Evolutionary conservation across 2,888 invertebrate genomes (phyloP), one percentile per base, ranked within the genome.

Genomic region (Chesias legatella): DNA sequence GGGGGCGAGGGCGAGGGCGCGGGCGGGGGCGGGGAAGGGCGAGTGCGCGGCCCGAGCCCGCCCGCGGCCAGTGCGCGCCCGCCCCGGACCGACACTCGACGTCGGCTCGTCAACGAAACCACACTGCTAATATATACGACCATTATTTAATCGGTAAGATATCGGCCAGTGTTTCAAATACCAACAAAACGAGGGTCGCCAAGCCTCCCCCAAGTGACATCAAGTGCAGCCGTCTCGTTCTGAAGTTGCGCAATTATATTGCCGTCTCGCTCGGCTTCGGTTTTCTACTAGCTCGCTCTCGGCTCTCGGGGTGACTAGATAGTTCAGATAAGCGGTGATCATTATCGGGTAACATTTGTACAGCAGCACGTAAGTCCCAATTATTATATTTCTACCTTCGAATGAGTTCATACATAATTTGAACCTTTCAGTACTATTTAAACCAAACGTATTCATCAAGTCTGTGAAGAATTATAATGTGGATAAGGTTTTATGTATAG

Each of bases 61-160:
- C 63, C 64, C 64, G 59, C 67, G 74, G 60, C 52, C 84, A 86
- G 86, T 86, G 85, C 86, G 79, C 88, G 86, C 81, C 86, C 77
- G 76, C 73, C 82, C 84, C 55, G 84, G 81, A 78, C 83, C 86
- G 83, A 86, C 86, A 88, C 86, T 88, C 88, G 81, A 88, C 88
- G 88, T 88, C 88, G 86, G 88, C 86, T 88, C 86, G 83, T 86
- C 85, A 73, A 78, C 81, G 77, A 82, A 71, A 76, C 75, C 72
- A 84, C 77, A 84, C 83, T 74, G 71, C 74, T 73, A 73, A 73
- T 68, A 60, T 73, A 72, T 50, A 76, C 85, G 83, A 84, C 79
- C 79, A 79, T 70, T 79, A 77, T 78, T 72, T 66, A 72, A 82
- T 73, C 85, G 86, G 88, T 88, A 88, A 88, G 85, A 77, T 61